Base-by-base conservation (phyloP, 2,888 invertebrate genomes). In the Zygogramma bicolorata region DNA sequence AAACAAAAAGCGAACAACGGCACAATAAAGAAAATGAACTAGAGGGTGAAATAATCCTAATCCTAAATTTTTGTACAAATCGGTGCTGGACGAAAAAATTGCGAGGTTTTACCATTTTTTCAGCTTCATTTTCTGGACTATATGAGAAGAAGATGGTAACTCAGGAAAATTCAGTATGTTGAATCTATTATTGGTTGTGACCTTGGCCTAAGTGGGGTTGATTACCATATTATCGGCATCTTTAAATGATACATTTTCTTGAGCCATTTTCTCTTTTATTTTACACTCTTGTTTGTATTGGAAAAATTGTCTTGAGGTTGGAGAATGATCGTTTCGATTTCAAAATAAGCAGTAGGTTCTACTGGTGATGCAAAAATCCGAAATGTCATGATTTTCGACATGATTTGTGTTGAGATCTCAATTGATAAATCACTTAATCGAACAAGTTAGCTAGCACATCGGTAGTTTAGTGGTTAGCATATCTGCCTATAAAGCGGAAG, bases 321-420 rank as follows among this genome's bases (percentile, higher is more conserved):
- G 31, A 31, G 31, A 31, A 7, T 31, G 31, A 31, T 31, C 31
- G 31, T 31, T 31, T 7, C 53, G n/a, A 18, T 18, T 53, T 18
- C 53, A 53, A 53, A 53, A 53, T 53, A 18, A 53, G 20, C 53
- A 53, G 53, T 18, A 53, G 53, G 53, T 53, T 53, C n/a, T n/a
- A n/a, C n/a, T n/a, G n/a, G n/a, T n/a, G n/a, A n/a, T n/a, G n/a
- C n/a, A n/a, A n/a, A n/a, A n/a, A n/a, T n/a, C n/a, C n/a, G n/a
- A n/a, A n/a, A n/a, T n/a, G n/a, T n/a, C n/a, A n/a, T n/a, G n/a
- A n/a, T n/a, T n/a, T n/a, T n/a, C n/a, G n/a, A n/a, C n/a, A n/a
- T 31, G 31, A 31, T 31, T 31, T 42, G 42, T 25, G n/a, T 20
- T 10, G 20, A 34, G 27, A 58, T 18, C 29, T 73, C 31, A 31